Conservation (phyloP, 2,888 invertebrate species). For the Platycnemis pennipes region DNA sequence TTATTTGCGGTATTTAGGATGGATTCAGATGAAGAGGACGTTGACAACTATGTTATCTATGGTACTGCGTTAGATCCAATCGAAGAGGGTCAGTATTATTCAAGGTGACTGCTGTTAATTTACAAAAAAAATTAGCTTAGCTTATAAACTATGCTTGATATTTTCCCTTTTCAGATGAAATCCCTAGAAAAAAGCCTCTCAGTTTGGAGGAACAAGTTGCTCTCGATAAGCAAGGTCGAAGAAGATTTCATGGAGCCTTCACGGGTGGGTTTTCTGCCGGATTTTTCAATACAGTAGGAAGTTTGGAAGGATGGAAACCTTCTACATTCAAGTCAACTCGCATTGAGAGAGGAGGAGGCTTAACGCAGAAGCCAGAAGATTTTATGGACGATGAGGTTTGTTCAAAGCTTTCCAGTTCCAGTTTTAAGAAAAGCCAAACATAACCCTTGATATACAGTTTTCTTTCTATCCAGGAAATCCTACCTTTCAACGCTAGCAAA, state of each 20-base stretch:
- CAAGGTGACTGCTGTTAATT: conserved; percentile 43
- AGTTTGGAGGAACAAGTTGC: conserved; percentile 93
- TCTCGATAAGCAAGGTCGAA: conserved; percentile 92
- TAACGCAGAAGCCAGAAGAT: conserved; percentile 90
- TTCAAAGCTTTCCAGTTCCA: not conserved
- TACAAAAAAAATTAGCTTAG: conserved; percentile 5
- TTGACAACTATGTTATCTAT: conserved; percentile 86
- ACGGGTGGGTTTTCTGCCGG: conserved; percentile 99
- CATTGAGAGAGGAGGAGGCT: conserved; percentile 82
- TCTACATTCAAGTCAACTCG: conserved; percentile 94
- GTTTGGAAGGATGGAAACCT: conserved; percentile 97
- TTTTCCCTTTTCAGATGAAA: conserved; percentile 82
- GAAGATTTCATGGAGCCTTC: conserved; percentile 99
- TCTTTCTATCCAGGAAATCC: too few species aligned
- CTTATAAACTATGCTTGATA: conserved; percentile 58
- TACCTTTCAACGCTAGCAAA: too few species aligned
- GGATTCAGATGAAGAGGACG: conserved; percentile 78
- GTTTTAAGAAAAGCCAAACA: too few species aligned
- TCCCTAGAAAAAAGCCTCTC: conserved; percentile 90
- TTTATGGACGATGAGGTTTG: conserved; percentile 97
- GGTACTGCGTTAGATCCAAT: conserved; percentile 91
- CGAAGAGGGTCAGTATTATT: conserved; percentile 86
- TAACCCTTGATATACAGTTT: too few species aligned
- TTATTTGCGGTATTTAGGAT: not conserved
- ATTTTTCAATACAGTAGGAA: conserved; percentile 97